phyloP scores from a whole-genome alignment of 2,113 vertebrate species.

The Chloropsis cyanopogon region DNA sequence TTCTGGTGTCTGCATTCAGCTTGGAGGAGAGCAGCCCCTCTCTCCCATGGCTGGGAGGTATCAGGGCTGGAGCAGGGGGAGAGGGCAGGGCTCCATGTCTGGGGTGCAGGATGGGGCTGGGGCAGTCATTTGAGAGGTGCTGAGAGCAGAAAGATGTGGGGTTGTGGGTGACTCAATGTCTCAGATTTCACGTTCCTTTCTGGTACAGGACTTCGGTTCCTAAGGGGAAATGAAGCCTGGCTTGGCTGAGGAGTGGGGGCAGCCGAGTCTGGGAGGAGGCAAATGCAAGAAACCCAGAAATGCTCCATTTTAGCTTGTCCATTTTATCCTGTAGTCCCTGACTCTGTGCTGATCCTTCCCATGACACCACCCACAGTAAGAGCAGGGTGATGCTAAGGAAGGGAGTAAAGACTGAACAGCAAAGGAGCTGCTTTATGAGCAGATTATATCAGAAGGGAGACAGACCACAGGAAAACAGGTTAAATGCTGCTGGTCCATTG shows the following conservation, averaged over 20 bases:
- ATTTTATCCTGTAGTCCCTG: background rate
- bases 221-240: background rate
- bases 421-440: background rate
- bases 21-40: background rate
- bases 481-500: background rate
- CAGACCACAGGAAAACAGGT: background rate
- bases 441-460: background rate
- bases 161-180: accelerated
- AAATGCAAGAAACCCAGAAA: background rate
- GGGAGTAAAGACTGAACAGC: background rate
- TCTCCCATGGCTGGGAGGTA: accelerated
- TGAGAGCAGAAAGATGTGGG: background rate
- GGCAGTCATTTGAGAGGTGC: background rate
- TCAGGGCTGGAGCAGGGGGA: accelerated
- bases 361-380: background rate
- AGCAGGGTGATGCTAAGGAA: no score
- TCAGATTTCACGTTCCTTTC: background rate
- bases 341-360: background rate
- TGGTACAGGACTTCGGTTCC: background rate
- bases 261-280: background rate
- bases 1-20: background rate
- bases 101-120: background rate
- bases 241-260: background rate
- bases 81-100: no score
- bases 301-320: background rate